Percentiles rank a stretch among this genome's conserved stretches.
Conservation (phyloP, 2,888 invertebrate genomes). For the Diarsia rubi region DNA sequence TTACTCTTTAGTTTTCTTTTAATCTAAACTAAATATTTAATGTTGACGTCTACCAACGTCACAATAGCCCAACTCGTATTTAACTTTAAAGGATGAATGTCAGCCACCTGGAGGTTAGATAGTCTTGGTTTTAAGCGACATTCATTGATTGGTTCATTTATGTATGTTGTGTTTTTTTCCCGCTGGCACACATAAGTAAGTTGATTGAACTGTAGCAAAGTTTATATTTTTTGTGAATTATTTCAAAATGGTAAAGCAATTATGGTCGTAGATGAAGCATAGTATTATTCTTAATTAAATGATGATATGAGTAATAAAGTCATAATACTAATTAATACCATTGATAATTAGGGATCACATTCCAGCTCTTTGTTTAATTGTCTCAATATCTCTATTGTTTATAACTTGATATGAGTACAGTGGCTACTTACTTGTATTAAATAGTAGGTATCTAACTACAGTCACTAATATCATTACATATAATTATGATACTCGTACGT, state of each 20-base stretch:
- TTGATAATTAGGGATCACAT: slow-evolving; percentile 23
- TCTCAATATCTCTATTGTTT: slow-evolving; percentile 10
- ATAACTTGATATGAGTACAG: not conserved
- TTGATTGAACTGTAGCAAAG: not conserved
- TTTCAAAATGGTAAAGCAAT: not conserved
- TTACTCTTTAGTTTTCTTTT: no score
- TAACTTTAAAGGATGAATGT: no score
- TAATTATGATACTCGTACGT: not conserved
- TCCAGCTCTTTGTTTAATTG: slow-evolving; percentile 15
- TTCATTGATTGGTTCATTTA: no score
- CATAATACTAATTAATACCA: slow-evolving; percentile 25
- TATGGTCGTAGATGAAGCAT: no score
- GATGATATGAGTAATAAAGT: slow-evolving; percentile 5
- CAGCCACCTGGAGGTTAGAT: no score
- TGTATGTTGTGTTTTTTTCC: not conserved
- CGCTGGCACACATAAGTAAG: not conserved
- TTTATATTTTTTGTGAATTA: not conserved
- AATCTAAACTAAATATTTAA: no score
- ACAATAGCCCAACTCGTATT: no score
- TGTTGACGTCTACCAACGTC: no score
- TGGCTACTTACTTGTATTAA: not conserved
- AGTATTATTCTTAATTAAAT: not conserved
- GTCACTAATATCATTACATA: not conserved
- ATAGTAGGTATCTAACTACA: not conserved
- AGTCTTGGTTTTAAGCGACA: no score